These are phyloP conservation scores for Otocyon megalotis DNA, from an alignment of 2,113 vertebrate genomes.

Conservation along the genomic window DNA sequence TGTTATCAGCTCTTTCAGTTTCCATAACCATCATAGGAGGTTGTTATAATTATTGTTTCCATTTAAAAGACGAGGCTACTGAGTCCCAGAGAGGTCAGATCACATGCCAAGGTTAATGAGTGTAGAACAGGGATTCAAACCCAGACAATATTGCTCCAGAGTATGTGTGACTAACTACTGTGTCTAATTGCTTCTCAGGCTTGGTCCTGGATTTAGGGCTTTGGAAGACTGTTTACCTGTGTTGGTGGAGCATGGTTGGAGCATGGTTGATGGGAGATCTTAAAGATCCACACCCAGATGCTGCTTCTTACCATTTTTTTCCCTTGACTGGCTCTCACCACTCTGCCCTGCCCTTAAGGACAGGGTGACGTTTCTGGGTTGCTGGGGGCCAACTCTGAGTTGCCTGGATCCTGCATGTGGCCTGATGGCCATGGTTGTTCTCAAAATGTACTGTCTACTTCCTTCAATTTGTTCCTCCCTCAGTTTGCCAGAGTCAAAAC, in stretches of 20 bases:
- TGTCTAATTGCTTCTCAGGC: not conserved
- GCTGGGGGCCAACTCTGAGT: not conserved
- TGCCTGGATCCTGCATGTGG: not conserved
- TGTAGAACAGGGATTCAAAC: not conserved
- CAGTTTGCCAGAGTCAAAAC: not conserved
- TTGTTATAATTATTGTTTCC: slow-evolving; percentile 20
- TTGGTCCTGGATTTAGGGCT: not conserved
- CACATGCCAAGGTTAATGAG: not conserved
- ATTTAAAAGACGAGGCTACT: not conserved
- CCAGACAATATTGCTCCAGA: not conserved
- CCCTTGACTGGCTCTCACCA: not conserved
- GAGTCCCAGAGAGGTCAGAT: not conserved
- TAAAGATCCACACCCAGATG: not conserved
- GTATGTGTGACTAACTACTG: not conserved
- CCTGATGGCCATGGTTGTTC: not conserved
- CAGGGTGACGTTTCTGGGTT: not conserved
- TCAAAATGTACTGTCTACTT: not conserved
- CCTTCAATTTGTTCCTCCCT: not conserved
- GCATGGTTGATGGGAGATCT: not conserved
- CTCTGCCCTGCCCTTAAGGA: not conserved
- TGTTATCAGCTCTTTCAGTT: not conserved
- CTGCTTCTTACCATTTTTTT: not conserved
- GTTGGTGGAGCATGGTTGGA: not conserved
- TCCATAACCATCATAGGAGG: not conserved
- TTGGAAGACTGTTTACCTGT: not conserved